phyloP scores from a whole-genome alignment of 2,888 invertebrate species.

The Trypoxylon attenuatum region DNA sequence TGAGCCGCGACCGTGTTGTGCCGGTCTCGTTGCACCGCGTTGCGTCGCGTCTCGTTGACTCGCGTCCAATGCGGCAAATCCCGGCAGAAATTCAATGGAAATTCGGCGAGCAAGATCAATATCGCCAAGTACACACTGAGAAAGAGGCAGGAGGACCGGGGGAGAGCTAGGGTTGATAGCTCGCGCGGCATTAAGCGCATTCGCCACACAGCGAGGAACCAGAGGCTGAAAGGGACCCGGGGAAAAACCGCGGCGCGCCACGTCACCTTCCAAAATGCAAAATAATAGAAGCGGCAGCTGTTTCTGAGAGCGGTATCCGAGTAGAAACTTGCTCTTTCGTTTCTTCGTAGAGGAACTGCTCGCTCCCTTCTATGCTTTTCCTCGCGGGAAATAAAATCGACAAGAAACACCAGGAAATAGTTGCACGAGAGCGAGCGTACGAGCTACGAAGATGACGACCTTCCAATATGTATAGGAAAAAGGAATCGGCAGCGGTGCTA shows the following conservation, averaged over 20 bases:
- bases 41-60: too few relatives aligned
- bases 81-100: too few relatives aligned
- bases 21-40: too few relatives aligned
- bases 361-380: slow-evolving; percentile 30
- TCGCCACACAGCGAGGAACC: slow-evolving; percentile 24
- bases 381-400: slow-evolving; percentile 30
- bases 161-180: too few relatives aligned
- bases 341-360: slow-evolving; percentile 14
- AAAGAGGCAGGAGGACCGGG: too few relatives aligned
- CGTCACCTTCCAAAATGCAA: slow-evolving; percentile 41
- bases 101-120: too few relatives aligned
- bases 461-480: slow-evolving; percentile 28
- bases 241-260: slow-evolving; percentile 28
- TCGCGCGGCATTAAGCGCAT: slow-evolving; percentile 22
- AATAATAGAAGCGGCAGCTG: slow-evolving; percentile 51
- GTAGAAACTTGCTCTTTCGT: slow-evolving; percentile 7
- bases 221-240: slow-evolving; percentile 35
- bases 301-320: slow-evolving; percentile 8
- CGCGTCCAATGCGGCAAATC: too few relatives aligned
- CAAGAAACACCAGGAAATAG: slow-evolving; percentile 44
- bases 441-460: slow-evolving; percentile 40
- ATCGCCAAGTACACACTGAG: too few relatives aligned
- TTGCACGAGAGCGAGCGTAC: slow-evolving; percentile 19
- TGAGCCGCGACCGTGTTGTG: too few relatives aligned
- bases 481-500: slow-evolving; percentile 23